Conservation (phyloP, 2,797 vertebrate genomes). For the Allobates femoralis region DNA sequence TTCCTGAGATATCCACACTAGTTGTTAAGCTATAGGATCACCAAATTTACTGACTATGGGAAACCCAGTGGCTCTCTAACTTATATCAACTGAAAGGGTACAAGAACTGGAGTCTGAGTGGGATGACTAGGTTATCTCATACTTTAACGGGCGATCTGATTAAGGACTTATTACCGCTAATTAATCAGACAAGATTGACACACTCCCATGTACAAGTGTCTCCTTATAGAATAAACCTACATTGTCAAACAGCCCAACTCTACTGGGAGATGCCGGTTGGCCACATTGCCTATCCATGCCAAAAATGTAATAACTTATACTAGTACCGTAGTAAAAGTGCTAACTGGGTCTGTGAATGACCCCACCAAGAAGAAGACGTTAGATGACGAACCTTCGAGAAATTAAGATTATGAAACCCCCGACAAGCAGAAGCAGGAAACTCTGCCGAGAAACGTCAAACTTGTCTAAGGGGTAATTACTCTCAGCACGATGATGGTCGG, state of each 20-base stretch:
- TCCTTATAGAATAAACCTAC: background rate
- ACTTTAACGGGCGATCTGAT: too few relatives aligned
- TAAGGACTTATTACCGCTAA: too few relatives aligned
- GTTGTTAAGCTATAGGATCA: too few relatives aligned
- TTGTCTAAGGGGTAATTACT: conserved; percentile 19
- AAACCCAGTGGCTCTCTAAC: too few relatives aligned
- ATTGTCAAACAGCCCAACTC: background rate
- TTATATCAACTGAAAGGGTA: too few relatives aligned
- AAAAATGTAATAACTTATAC: background rate
- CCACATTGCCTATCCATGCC: background rate
- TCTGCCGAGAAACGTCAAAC: conserved; percentile 18
- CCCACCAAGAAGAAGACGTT: background rate
- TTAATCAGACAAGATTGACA: too few relatives aligned
- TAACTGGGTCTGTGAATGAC: background rate
- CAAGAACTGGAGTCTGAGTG: too few relatives aligned
- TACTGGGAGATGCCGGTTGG: background rate
- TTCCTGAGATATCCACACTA: too few relatives aligned
- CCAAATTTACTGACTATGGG: too few relatives aligned
- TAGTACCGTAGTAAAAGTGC: background rate
- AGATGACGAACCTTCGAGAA: conserved; percentile 21
- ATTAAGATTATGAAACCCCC: conserved; percentile 17
- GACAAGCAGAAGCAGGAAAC: conserved; percentile 51
- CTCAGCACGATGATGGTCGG: background rate
- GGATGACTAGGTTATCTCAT: too few relatives aligned
- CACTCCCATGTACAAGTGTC: background rate